Conservation (phyloP, 1,140 invertebrate species). For the Chionoecetes opilio region DNA sequence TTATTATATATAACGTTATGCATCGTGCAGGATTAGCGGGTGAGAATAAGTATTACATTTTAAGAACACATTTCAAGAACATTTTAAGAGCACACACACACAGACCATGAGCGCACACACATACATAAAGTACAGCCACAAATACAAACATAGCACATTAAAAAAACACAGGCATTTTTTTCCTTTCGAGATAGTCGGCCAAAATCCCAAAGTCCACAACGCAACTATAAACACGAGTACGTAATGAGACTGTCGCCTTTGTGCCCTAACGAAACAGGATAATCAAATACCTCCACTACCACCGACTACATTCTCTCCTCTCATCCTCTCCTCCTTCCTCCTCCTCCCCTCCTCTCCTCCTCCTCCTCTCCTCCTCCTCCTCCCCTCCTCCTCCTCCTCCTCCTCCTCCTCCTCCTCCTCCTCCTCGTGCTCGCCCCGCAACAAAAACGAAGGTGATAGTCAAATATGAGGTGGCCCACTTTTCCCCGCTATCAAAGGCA, state of each 20-base stretch:
- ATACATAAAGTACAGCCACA: too few species aligned
- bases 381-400: neutral
- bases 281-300: slow-evolving; percentile 13
- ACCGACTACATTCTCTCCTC: neutral
- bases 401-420: neutral
- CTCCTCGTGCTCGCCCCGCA: neutral
- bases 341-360: neutral
- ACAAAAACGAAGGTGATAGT: slow-evolving; percentile 56
- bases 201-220: neutral
- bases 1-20: too few species aligned
- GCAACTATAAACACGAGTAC: neutral
- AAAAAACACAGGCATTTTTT: too few species aligned
- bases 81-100: too few species aligned
- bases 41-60: too few species aligned
- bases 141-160: too few species aligned
- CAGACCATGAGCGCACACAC: neutral
- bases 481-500: slow-evolving; percentile 36
- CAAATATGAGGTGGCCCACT: slow-evolving; percentile 53
- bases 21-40: too few species aligned
- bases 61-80: too few species aligned
- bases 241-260: slow-evolving; percentile 18
- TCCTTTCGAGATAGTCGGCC: too few species aligned
- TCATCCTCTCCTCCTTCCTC: neutral
- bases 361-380: neutral
- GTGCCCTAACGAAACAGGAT: neutral